These are phyloP conservation scores for Cylindroiulus punctatus DNA, from an alignment of 2,888 invertebrate species.

Conservation along the genomic window DNA sequence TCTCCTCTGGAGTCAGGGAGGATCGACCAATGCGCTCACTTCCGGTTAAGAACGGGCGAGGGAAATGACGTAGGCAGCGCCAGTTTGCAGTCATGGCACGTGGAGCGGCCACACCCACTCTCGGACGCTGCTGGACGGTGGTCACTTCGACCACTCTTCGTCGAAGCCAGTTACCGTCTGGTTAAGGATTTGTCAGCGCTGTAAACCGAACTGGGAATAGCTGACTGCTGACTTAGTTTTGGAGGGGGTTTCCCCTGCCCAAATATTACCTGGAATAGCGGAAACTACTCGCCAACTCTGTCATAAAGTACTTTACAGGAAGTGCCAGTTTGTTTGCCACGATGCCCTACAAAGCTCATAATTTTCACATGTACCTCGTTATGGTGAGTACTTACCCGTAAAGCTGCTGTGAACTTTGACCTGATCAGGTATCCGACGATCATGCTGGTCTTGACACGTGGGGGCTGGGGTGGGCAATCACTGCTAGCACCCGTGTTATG, in stretches of 20 bases:
- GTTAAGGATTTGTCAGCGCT: constrained; percentile 21
- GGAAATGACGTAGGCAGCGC: background rate
- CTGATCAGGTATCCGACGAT: background rate
- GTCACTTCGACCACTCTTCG: background rate
- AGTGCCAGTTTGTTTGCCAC: background rate
- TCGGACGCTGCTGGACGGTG: background rate
- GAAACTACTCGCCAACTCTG: background rate
- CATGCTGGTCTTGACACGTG: no score
- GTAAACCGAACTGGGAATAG: background rate
- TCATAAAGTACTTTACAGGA: background rate
- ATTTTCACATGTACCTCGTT: constrained; percentile 25
- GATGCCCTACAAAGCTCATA: constrained; percentile 17
- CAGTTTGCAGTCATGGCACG: constrained; percentile 34
- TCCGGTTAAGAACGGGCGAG: background rate
- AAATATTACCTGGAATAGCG: no score
- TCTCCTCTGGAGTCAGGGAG: background rate
- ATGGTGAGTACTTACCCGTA: background rate
- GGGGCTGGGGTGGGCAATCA: background rate
- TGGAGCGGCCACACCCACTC: background rate
- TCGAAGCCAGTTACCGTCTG: background rate
- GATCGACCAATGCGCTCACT: background rate
- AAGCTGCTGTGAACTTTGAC: background rate
- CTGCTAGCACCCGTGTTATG: background rate
- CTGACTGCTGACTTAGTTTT: background rate
- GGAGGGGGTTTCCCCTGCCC: no score